Evolutionary conservation across 2,888 invertebrate genomes (phyloP).

Genomic region (Exephanes ischioxanthus): DNA sequence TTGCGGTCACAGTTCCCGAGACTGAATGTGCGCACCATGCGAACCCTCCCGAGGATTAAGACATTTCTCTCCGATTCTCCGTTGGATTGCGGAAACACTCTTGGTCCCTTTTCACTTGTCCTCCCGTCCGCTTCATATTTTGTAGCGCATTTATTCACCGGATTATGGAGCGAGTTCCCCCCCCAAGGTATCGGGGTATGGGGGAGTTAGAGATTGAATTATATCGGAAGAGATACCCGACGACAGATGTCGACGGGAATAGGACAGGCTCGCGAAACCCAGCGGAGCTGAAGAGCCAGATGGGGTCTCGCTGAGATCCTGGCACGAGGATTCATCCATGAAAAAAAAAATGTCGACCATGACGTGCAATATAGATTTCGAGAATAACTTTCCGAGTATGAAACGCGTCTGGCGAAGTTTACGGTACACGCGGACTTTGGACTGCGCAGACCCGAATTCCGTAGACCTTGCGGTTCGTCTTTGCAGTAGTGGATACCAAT

Average conservation of each 20-base stretch:
- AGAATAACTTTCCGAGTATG: no score
- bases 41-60: constrained; percentile 47
- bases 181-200: neutral
- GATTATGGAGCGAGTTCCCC: neutral
- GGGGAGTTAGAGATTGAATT: neutral
- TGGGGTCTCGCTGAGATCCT: constrained; percentile 10
- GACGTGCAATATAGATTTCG: no score
- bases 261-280: neutral
- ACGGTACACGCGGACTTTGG: neutral
- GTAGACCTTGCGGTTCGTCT: neutral
- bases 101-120: neutral
- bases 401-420: neutral
- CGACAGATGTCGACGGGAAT: constrained; percentile 48
- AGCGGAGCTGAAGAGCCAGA: neutral
- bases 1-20: constrained; percentile 31
- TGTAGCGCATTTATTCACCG: neutral
- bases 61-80: constrained; percentile 25
- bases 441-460: neutral
- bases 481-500: neutral
- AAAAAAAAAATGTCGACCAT: no score
- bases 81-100: constrained; percentile 52
- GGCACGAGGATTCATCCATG: neutral
- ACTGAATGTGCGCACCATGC: constrained; percentile 26
- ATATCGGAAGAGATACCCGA: constrained; percentile 58
- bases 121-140: constrained; percentile 4